phyloP scores from a whole-genome alignment of 2,797 vertebrate genomes.

The Rhinogobio ventralis region DNA sequence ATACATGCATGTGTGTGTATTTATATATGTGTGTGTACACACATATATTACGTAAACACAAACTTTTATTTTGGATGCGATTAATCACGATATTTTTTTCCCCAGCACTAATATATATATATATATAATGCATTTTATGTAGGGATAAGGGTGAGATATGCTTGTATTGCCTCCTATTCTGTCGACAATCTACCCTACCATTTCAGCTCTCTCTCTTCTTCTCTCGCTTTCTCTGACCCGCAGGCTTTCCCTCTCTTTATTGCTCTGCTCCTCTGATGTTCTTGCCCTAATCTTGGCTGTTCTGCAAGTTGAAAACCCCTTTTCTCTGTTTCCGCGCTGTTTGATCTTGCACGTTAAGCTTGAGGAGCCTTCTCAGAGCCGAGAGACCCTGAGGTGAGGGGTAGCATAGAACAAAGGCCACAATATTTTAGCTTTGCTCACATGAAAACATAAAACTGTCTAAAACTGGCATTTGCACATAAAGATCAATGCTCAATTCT shows the following conservation, averaged over 20 bases:
- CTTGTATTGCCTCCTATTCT: background rate
- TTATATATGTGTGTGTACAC: too few species aligned
- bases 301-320: slow-evolving; percentile 54
- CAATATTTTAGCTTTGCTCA: slow-evolving; percentile 48
- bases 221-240: slow-evolving; percentile 31
- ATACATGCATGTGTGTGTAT: too few species aligned
- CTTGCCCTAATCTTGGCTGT: slow-evolving; percentile 48
- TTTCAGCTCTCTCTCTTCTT: slow-evolving; percentile 12
- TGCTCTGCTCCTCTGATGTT: slow-evolving; percentile 52
- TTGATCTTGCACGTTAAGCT: slow-evolving; percentile 59
- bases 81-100: too few species aligned
- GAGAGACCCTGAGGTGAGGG: slow-evolving; percentile 20
- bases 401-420: slow-evolving; percentile 54
- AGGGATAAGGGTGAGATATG: slow-evolving; percentile 4
- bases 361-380: slow-evolving; percentile 49
- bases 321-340: slow-evolving; percentile 42
- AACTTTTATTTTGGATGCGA: too few species aligned
- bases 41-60: too few species aligned
- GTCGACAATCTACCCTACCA: background rate
- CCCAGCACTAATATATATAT: too few species aligned
- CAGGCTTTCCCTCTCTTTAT: slow-evolving; percentile 33
- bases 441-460: slow-evolving; percentile 53
- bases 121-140: slow-evolving; percentile 21
- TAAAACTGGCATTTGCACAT: slow-evolving; percentile 53
- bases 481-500: slow-evolving; percentile 37